Base-by-base conservation (phyloP, 2,888 invertebrate species). In the Troides helena region DNA sequence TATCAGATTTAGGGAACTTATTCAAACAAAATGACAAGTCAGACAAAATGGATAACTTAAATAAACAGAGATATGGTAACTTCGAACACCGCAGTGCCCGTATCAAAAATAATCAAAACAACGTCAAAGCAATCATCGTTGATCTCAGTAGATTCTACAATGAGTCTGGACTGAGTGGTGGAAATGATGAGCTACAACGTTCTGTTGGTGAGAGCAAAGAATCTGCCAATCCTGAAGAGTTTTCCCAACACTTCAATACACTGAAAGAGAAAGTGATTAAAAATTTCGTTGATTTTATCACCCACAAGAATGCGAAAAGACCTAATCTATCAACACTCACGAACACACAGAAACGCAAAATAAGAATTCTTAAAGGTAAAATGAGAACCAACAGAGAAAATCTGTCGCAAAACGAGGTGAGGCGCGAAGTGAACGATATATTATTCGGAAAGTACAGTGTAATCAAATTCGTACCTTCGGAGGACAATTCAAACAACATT, bases 1-100 rank as follows among this genome's bases (percentile, higher is more conserved):
- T n/a, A 43, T 70, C n/a, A 72, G 69, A 70, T 25, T 23, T 66
- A 50, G 69, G 58, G 1, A 58, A 70, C 36, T 30, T 69, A 12
- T 17, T 66, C 2, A 65, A 68, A 39, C 62, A 62, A 21, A 66
- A 61, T 69, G 57, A 21, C 2, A 53, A 66, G 56, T 30, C 62
- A 17, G 43, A 36, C 21, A 36, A 64, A 21, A 46, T 59, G 30
- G 43, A 63, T 14, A 59, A 63, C 21, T 1, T 58, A n/a, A 62
- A 56, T n/a, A 68, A 56, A 30, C n/a, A 50, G n/a, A 36, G 59
- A 6, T 23, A 53, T 59, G 63, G 21, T 7, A 59, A 64, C 50
- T 23, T 63, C 8, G 25, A 62, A 18, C 58, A 63, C 18, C 46
- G 50, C 17, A 63, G 63, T 23, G 63, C 30, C 3, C 50, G 63